A percentile compares a stretch with the other conserved stretches of the same genome.
phyloP scores from a whole-genome alignment of 1,140 invertebrate genomes.

The Drosophila albomicans region DNA sequence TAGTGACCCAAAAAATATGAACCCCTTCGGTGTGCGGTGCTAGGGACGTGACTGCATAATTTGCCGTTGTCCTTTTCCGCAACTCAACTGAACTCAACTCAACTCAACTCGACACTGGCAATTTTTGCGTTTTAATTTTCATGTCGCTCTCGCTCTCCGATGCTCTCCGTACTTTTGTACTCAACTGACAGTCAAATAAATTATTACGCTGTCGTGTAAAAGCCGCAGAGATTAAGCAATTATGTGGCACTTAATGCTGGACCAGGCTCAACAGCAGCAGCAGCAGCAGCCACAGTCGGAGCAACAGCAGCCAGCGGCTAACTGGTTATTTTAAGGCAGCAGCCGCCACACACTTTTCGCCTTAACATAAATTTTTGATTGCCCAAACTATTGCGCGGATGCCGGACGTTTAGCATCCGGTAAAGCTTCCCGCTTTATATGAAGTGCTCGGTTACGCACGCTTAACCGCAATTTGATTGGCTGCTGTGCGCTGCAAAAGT shows the following conservation, averaged over 20 bases:
- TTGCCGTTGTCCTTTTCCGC: slow-evolving; percentile 67
- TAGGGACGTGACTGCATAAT: slow-evolving; percentile 77
- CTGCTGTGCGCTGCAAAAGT: slow-evolving; percentile 36
- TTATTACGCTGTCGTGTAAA: slow-evolving; percentile 82
- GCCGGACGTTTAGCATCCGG: not conserved
- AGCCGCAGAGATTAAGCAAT: slow-evolving; percentile 83
- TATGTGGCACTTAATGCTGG: slow-evolving; percentile 83
- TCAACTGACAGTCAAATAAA: slow-evolving; percentile 74
- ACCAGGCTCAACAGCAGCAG: slow-evolving; percentile 22
- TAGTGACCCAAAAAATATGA: slow-evolving; percentile 68
- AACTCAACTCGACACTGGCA: slow-evolving; percentile 40
- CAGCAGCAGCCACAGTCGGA: slow-evolving; percentile 17
- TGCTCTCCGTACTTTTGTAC: slow-evolving; percentile 26
- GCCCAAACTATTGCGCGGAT: slow-evolving; percentile 17
- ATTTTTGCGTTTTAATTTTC: slow-evolving; percentile 74
- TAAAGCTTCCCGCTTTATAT: not conserved
- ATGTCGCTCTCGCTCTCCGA: slow-evolving; percentile 42
- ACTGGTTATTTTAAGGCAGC: slow-evolving; percentile 48
- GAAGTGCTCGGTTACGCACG: slow-evolving; percentile 46
- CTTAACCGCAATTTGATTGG: slow-evolving; percentile 69
- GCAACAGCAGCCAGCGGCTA: slow-evolving; percentile 3
- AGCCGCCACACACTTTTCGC: slow-evolving; percentile 18
- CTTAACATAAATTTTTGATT: slow-evolving; percentile 51
- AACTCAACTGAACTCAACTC: slow-evolving; percentile 27
- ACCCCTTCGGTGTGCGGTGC: slow-evolving; percentile 48